Conservation (phyloP, 2,888 invertebrate species). For the Eilema depressum region DNA sequence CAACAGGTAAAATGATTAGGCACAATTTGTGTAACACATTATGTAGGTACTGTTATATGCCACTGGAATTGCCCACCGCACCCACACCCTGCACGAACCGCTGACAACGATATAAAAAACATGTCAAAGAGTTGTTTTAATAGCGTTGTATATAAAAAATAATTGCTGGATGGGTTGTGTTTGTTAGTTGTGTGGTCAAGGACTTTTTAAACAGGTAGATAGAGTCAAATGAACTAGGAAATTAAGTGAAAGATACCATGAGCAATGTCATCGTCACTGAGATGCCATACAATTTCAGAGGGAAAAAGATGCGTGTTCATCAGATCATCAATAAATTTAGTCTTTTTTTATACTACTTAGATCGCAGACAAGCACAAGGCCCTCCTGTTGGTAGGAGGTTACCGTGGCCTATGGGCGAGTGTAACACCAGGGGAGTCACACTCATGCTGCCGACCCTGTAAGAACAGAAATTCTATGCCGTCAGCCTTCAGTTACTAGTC, state of each 20-base stretch:
- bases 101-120: slow-evolving; percentile 29
- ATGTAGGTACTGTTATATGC: slow-evolving; percentile 26
- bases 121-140: slow-evolving; percentile 39
- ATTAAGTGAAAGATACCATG: neutral
- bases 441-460: too few relatives aligned
- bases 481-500: too few relatives aligned
- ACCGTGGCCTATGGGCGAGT: too few relatives aligned
- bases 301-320: too few relatives aligned
- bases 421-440: too few relatives aligned
- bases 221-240: neutral
- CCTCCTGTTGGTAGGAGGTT: too few relatives aligned
- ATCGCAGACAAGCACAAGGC: too few relatives aligned
- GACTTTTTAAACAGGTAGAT: too few relatives aligned
- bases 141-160: neutral
- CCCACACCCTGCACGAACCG: slow-evolving; percentile 45
- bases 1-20: slow-evolving; percentile 44
- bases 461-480: too few relatives aligned
- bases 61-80: slow-evolving; percentile 32
- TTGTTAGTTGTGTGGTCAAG: neutral
- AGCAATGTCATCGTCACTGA: neutral
- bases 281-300: too few relatives aligned
- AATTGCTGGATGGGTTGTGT: neutral
- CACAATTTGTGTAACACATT: slow-evolving; percentile 26
- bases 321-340: too few relatives aligned
- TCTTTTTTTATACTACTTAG: too few relatives aligned